A percentile compares a stretch with the other conserved stretches of the same genome.
These are phyloP conservation scores for Protonemura montana DNA, from an alignment of 2,888 invertebrate species.

Conservation along the genomic window DNA sequence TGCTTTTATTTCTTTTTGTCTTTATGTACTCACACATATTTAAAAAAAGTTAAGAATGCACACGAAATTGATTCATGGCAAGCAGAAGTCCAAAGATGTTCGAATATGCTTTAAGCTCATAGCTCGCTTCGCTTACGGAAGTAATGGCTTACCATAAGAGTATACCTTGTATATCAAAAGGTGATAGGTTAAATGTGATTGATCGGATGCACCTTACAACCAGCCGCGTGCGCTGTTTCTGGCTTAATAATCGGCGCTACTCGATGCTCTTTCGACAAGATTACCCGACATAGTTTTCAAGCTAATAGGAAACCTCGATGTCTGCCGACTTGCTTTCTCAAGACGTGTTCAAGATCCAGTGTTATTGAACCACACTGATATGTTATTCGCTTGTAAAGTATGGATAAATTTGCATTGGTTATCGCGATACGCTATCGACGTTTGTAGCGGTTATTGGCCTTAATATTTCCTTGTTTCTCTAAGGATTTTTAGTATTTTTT, in stretches of 20 bases:
- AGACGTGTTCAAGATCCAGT: neutral
- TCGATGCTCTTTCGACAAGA: neutral
- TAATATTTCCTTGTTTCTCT: neutral
- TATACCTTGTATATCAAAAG: neutral
- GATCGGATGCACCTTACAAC: neutral
- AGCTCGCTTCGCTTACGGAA: neutral
- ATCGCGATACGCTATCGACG: neutral
- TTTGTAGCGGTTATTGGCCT: neutral
- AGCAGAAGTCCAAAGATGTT: too few relatives aligned
- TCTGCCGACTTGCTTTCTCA: neutral
- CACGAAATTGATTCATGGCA: too few relatives aligned
- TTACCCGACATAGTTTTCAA: neutral
- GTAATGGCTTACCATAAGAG: neutral
- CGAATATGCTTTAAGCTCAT: too few relatives aligned
- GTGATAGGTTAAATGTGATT: neutral
- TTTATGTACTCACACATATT: too few relatives aligned
- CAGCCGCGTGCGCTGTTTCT: neutral
- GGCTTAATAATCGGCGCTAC: neutral
- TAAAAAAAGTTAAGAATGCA: too few relatives aligned
- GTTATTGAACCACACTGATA: neutral
- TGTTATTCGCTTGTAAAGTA: neutral
- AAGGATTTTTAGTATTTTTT: neutral
- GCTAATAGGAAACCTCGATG: neutral
- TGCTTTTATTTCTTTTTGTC: too few relatives aligned
- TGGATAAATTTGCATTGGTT: neutral